Evolutionary conservation across 2,797 vertebrate genomes (phyloP).

Genomic region (Ptychobarbus kaznakovi): DNA sequence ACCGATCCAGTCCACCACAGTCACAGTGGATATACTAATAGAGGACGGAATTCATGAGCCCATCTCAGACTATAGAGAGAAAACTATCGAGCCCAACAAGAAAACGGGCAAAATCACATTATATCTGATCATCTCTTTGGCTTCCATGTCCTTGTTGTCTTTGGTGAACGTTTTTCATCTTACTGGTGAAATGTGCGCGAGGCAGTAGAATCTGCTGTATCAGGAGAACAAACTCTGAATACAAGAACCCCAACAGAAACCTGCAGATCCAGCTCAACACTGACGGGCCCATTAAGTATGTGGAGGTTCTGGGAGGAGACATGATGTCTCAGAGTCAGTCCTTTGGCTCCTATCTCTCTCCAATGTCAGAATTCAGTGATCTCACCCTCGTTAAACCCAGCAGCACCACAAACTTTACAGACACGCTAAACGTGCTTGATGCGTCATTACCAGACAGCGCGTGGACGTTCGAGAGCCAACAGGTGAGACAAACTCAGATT

Average conservation of each 20-base stretch:
- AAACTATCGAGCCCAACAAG: slow-evolving; percentile 50
- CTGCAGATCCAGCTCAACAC: slow-evolving; percentile 68
- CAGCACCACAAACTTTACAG: slow-evolving; percentile 62
- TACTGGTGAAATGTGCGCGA: slow-evolving; percentile 58
- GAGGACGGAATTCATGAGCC: slow-evolving; percentile 66
- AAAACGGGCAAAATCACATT: slow-evolving; percentile 58
- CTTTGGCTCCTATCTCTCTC: slow-evolving; percentile 63
- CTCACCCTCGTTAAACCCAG: slow-evolving; percentile 62
- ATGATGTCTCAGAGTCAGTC: slow-evolving; percentile 67
- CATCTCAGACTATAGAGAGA: slow-evolving; percentile 58
- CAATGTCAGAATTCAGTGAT: slow-evolving; percentile 64
- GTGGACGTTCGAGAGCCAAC: slow-evolving; percentile 61
- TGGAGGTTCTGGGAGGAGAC: slow-evolving; percentile 68
- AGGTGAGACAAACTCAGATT: slow-evolving; percentile 67
- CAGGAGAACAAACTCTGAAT: slow-evolving; percentile 48
- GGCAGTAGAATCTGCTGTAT: slow-evolving; percentile 61
- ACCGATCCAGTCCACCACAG: slow-evolving; percentile 66
- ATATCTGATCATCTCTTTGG: slow-evolving; percentile 61
- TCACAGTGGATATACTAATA: slow-evolving; percentile 65
- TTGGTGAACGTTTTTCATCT: slow-evolving; percentile 56
- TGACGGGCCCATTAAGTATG: slow-evolving; percentile 67
- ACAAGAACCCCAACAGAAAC: slow-evolving; percentile 66
- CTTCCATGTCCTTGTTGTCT: slow-evolving; percentile 54
- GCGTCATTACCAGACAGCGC: slow-evolving; percentile 62
- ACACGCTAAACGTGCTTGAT: slow-evolving; percentile 58